A percentile compares a stretch with the other conserved stretches of the same genome.
Evolutionary conservation across 2,113 vertebrate species (phyloP).

Genomic region (Eira barbara): DNA sequence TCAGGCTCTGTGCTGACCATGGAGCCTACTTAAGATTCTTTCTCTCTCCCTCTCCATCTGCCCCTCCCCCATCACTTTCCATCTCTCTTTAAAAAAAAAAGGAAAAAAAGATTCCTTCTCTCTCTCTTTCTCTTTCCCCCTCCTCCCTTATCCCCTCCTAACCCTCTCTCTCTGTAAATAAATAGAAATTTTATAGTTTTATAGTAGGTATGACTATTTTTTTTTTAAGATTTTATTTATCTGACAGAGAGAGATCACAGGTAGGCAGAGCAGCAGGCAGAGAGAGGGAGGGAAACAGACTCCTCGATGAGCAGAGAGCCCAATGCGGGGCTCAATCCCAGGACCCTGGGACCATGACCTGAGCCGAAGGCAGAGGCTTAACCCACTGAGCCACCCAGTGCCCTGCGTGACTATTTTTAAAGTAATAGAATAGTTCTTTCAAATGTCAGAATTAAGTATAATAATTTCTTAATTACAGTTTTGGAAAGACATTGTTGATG

Average conservation of each 20-base stretch:
- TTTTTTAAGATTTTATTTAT: no score
- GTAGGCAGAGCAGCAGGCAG: no score
- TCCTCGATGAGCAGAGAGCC: no score
- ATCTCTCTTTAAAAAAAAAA: not conserved
- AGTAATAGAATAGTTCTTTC: conserved; percentile 28
- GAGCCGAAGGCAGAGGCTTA: no score
- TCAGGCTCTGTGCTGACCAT: not conserved
- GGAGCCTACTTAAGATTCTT: not conserved
- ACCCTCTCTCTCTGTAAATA: not conserved
- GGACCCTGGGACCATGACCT: no score
- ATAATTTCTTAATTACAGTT: conserved; percentile 87
- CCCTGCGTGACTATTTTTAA: conserved; percentile 9
- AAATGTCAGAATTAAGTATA: conserved; percentile 41
- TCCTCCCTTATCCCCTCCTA: not conserved
- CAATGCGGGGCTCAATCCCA: no score
- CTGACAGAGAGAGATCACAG: no score
- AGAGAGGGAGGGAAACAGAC: no score
- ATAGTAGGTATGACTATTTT: not conserved
- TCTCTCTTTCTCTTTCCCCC: no score
- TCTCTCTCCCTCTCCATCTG: not conserved
- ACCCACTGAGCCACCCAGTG: no score
- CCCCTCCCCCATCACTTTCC: not conserved
- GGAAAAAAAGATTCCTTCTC: no score
- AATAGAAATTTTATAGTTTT: not conserved
- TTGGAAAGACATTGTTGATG: conserved; percentile 99